Evolutionary conservation across 2,113 vertebrate genomes (phyloP), one percentile per base, ranked within the genome.

Genomic region (Elephantulus edwardii): DNA sequence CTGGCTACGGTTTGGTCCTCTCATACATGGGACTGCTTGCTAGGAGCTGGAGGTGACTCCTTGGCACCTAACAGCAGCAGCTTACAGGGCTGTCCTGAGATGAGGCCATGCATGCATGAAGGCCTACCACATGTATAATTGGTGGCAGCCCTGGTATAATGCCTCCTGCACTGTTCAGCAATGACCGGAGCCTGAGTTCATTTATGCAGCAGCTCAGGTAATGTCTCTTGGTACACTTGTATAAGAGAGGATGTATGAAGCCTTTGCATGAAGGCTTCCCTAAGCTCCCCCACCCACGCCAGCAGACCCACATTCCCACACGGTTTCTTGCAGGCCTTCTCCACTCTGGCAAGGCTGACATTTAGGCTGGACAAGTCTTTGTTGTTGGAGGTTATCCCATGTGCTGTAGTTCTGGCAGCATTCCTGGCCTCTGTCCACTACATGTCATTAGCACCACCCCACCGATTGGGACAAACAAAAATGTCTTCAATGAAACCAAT

Each of bases 71-170:
- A n/a, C n/a, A n/a, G n/a, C n/a, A n/a, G n/a, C n/a, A n/a, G n/a
- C n/a, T n/a, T 30, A 46, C 6, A 0, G 2, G 60, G 35, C 48
- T n/a, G 48, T 13, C 48, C 30, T 1, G 2, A 2, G 30, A 35
- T 22, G 2, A 33, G 30, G 11, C 1, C 1, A 13, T 0, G 22
- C 0, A 0, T 16, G 58, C 71, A 26, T 13, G 83, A 20, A 3
- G n/a, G n/a, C n/a, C n/a, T n/a, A n/a, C n/a, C n/a, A n/a, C n/a
- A n/a, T 10, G 40, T 2, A 0, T 0, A 8, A 9, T 2, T 11
- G 26, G 52, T 16, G 28, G 35, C 42, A 1, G 5, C 14, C 13
- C 64, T 8, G 71, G 70, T 35, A 1, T 40, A 1, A 3, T 1
- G 24, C 71, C 64, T 0, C 35, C 17, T n/a, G n/a, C 48, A 26